Base-by-base conservation (phyloP, 2,888 invertebrate genomes). In the Brachyptera risi region DNA sequence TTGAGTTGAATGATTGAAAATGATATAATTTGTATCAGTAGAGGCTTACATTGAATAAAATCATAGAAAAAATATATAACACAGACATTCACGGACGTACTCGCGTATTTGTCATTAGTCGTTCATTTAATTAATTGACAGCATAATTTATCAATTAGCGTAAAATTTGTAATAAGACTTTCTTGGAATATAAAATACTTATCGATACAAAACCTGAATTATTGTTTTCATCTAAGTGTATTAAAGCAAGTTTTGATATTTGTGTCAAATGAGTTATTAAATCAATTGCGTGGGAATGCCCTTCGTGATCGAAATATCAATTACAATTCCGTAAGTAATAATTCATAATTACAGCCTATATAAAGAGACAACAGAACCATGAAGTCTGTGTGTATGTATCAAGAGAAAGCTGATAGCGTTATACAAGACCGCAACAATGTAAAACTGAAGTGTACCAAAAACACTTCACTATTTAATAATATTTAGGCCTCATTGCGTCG, bases 261-360 rank as follows among this genome's bases (percentile, higher is more conserved):
- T 47, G 47, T 47, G 47, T 47, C 47, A 47, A 24, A 7, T 11
- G 42, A 17, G 42, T 7, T 42, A 42, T 19, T 42, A 42, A 42
- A n/a, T n/a, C n/a, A n/a, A 42, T n/a, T 24, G 21, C 47, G 47
- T 47, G 47, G 47, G 47, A 47, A 47, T 21, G 47, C 24, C n/a
- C n/a, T 9, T 17, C 47, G 47, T 47, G 47, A 47, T 47, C 2
- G 47, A 47, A 47, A 47, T 47, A 47, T 47, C 23, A 24, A 47
- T 2, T 47, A 23, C n/a, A 47, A 7, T 47, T 21, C n/a, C 24
- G 47, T 24, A 23, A 23, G 47, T 21, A 47, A 47, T 47, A 47
- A 47, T 47, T 47, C 47, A 47, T 47, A 47, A 47, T 47, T 47
- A 24, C 47, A 23, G 24, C 3, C 3, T 19, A 44, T 17, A 21